Base-by-base conservation (phyloP, 1,140 invertebrate genomes). In the Zaprionus kolodkinae region DNA sequence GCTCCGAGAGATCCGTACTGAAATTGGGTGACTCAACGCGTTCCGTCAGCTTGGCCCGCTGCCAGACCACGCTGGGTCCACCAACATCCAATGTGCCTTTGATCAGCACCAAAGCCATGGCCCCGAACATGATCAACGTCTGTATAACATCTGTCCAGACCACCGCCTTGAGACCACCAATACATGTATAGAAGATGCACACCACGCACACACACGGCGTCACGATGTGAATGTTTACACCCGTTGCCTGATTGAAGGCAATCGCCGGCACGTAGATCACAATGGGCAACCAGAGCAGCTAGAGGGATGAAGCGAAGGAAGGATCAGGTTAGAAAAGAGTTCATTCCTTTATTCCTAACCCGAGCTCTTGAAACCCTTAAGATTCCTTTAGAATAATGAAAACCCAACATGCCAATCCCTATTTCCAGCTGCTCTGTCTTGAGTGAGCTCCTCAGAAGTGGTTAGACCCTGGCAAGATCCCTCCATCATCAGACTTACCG, bases 141-240 rank as follows among this genome's bases (percentile, higher is more conserved):
- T 99, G 98, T 70, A 99, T 96, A 2, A 97, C 96, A 92, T 99
- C 98, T 0, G 98, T 98, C 97, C 97, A 97, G 13, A 99, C 96
- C 0, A 99, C 98, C 6, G 97, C 97, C 93, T 97, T 97, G 52
- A 99, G 94, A 11, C 98, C 98, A 72, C 98, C 97, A 84, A 98
- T 94, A 68, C 96, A 96, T 0, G 98, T 98, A 86, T 99, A 99
- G 92, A 98, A 97, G 67, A 98, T 98, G 93, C 97, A 98, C 13
- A 98, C 96, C 9, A 97, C 92, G 80, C 97, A 98, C 36, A 98
- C 96, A 13, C 96, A 95, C 2, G 97, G 95, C 3, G 97, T 97
- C 1, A 97, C 95, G 13, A 96, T 92, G 79, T 97, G 96, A 13
- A 97, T 94, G 73, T 97, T 96, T 1, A 98, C 94, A 33, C 97